phyloP scores from a whole-genome alignment of 2,113 vertebrate genomes.

The Sceloporus tristichus region DNA sequence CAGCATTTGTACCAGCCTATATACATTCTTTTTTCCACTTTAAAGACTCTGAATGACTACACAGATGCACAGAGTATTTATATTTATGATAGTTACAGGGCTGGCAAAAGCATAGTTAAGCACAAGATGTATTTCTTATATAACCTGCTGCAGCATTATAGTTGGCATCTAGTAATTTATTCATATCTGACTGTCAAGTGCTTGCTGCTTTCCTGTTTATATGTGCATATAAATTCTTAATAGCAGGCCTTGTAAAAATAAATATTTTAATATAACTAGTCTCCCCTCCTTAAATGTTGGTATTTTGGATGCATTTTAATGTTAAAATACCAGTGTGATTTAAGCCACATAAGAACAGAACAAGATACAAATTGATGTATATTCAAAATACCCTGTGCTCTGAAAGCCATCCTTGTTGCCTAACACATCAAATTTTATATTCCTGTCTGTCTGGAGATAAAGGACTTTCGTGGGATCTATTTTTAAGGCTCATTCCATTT shows the following conservation, averaged over 20 bases:
- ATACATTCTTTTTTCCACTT: background rate
- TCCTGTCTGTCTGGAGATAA: background rate
- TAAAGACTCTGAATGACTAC: background rate
- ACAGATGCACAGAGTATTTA: slow-evolving; percentile 9
- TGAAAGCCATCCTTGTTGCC: slow-evolving; percentile 9
- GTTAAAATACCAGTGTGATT: slow-evolving; percentile 24
- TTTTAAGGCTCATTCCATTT: background rate
- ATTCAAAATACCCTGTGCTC: background rate
- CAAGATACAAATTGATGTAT: background rate
- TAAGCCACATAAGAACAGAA: background rate
- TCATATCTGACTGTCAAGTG: slow-evolving; percentile 32
- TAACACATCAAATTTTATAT: slow-evolving; percentile 3
- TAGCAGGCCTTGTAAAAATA: slow-evolving; percentile 31
- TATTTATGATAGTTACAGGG: slow-evolving; percentile 31
- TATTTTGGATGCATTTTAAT: slow-evolving; percentile 27
- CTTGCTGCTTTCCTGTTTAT: slow-evolving; percentile 16
- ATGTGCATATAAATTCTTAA: slow-evolving; percentile 37
- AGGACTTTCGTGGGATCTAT: background rate
- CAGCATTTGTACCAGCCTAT: background rate
- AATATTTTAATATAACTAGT: slow-evolving; percentile 26
- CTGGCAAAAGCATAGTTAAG: slow-evolving; percentile 21
- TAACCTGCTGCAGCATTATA: slow-evolving; percentile 25
- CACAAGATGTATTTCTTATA: slow-evolving; percentile 14
- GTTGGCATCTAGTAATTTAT: slow-evolving; percentile 38
- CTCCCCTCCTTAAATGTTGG: background rate